Conservation (phyloP, 2,888 invertebrate genomes). For the Drosophila longiperda region DNA sequence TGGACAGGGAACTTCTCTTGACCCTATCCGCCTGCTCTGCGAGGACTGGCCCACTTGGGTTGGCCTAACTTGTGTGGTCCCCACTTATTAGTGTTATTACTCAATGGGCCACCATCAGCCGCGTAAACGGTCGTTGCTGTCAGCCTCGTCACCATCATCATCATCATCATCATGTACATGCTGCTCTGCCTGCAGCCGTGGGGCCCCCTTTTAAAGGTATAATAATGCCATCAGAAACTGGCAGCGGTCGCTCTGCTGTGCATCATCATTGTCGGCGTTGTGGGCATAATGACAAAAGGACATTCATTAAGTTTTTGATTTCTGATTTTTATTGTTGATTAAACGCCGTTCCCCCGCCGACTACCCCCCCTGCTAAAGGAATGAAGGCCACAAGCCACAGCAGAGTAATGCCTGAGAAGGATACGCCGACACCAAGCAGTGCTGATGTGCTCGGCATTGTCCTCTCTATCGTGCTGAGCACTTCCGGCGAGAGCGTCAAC, state of each 20-base stretch:
- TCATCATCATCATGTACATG: constrained; percentile 33
- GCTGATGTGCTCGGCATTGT: constrained; percentile 49
- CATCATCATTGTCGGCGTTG: constrained; percentile 46
- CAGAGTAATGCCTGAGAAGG: constrained; percentile 66
- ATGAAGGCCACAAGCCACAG: constrained; percentile 14
- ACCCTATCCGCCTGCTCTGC: background rate
- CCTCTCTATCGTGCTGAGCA: constrained; percentile 72
- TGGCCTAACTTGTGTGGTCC: constrained; percentile 19
- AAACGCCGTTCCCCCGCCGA: constrained; percentile 49
- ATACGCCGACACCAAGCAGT: constrained; percentile 48
- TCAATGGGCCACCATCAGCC: constrained; percentile 74
- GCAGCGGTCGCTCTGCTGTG: constrained; percentile 7
- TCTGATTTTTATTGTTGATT: constrained; percentile 82
- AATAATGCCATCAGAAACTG: constrained; percentile 16
- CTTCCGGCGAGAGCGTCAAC: constrained; percentile 83
- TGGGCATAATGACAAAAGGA: constrained; percentile 81
- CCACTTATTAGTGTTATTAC: constrained; percentile 68
- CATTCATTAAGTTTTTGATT: constrained; percentile 84
- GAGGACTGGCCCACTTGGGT: constrained; percentile 11
- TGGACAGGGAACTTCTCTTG: constrained; percentile 1
- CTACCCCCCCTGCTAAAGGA: background rate
- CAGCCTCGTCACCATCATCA: constrained; percentile 44
- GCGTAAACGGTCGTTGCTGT: constrained; percentile 78
- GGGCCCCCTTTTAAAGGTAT: constrained; percentile 4
- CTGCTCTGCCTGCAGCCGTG: constrained; percentile 2